Conservation (phyloP, 1,140 invertebrate species). For the Temnothorax longispinosus region DNA sequence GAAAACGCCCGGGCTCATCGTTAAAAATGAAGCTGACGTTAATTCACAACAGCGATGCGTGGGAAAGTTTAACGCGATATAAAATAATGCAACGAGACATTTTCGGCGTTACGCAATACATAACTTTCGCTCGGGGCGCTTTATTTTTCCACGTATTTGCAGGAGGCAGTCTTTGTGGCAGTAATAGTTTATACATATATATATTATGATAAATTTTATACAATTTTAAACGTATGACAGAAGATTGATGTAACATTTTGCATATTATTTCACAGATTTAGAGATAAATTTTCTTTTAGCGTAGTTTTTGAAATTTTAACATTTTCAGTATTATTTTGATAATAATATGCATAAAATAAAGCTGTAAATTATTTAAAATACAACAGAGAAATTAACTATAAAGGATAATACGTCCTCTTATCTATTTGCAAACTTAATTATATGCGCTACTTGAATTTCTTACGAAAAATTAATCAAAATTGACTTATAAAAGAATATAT, state of each 20-base stretch:
- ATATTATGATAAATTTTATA: conserved; percentile 19
- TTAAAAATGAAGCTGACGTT: conserved; percentile 54
- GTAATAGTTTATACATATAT: conserved; percentile 30
- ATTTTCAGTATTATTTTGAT: neutral
- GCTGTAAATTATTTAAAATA: neutral
- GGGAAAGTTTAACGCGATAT: conserved; percentile 45
- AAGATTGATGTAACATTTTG: conserved; percentile 1
- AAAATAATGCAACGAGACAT: conserved; percentile 46
- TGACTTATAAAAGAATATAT: neutral
- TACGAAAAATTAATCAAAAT: no score
- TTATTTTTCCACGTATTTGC: conserved; percentile 18
- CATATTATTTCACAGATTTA: neutral
- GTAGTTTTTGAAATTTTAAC: neutral
- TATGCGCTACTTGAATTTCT: neutral
- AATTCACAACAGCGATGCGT: conserved; percentile 48
- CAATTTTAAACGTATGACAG: neutral
- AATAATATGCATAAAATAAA: neutral
- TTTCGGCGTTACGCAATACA: conserved; percentile 16
- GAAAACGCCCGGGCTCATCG: conserved; percentile 42
- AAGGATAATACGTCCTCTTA: neutral
- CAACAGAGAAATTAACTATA: neutral
- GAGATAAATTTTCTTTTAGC: neutral
- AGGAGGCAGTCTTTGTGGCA: neutral
- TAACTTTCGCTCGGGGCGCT: conserved; percentile 3
- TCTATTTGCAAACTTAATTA: neutral